Conservation (phyloP, 2,888 invertebrate genomes). For the Zaprionus obscuricornis region DNA sequence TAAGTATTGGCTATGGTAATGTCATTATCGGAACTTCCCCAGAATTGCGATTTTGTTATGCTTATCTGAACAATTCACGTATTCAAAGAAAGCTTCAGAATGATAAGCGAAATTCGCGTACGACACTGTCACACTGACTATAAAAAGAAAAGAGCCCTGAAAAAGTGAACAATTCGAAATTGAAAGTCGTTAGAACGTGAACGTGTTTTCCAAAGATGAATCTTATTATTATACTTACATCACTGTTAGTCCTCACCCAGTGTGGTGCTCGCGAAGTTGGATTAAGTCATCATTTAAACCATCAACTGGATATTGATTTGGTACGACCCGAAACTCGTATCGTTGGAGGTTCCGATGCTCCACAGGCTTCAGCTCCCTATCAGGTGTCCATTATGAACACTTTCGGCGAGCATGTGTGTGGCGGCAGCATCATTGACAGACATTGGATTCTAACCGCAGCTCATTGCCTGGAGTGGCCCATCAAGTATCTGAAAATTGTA, state of each 20-base stretch:
- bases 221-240: conserved; percentile 12
- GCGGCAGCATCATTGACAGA: conserved; percentile 75
- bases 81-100: conserved; percentile 47
- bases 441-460: conserved; percentile 80
- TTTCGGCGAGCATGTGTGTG: conserved; percentile 79
- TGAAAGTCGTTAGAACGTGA: conserved; percentile 27
- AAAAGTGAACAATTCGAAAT: conserved; percentile 38
- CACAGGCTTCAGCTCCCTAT: conserved; percentile 71
- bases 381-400: conserved; percentile 81
- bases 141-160: conserved; percentile 47
- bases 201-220: conserved; percentile 47
- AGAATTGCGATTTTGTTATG: conserved; percentile 25
- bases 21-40: conserved; percentile 58
- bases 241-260: conserved; percentile 33
- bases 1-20: conserved; percentile 63
- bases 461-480: conserved; percentile 78
- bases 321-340: conserved; percentile 55
- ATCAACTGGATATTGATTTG: conserved; percentile 37
- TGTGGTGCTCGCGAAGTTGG: conserved; percentile 25
- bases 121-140: conserved; percentile 30
- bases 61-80: conserved; percentile 44
- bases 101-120: conserved; percentile 47
- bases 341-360: conserved; percentile 66
- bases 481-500: conserved; percentile 67
- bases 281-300: conserved; percentile 9